Evolutionary conservation across 1,140 invertebrate species (phyloP), one percentile per base, ranked within the genome.

Genomic region (Drosophila trapezifrons): DNA sequence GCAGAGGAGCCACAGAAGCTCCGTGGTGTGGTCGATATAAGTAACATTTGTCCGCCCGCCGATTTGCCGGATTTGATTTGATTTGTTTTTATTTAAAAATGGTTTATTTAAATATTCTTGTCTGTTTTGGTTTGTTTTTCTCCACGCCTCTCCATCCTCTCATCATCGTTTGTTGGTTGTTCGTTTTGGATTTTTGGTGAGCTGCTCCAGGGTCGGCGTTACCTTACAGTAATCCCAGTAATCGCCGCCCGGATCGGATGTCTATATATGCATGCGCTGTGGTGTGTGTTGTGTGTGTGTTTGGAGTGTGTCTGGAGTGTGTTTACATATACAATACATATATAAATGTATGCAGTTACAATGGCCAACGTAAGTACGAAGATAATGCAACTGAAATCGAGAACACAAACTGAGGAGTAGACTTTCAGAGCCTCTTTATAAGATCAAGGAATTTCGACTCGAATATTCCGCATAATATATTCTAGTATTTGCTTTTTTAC

Each of bases 21-120:
- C 0, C 18, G 46, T 1, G 65, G 70, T 3, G 45, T 49, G 5
- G 84, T 86, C 25, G 72, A 83, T 32, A 87, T 86, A n/a, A 55
- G 27, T 7, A 79, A 70, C 15, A 86, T 86, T 35, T 83, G 66
- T 35, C 22, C 45, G 6, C 83, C 83, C 8, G 29, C 47, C 10
- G 83, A 86, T 67, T 46, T 86, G 49, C 83, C 83, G 46, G 83
- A 86, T 65, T 65, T 79, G 35, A 77, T 86, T 43, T 86, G 46
- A 82, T 15, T 42, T 4, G 18, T 20, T 37, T 58, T 87, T 78
- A 87, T 83, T 87, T 84, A 83, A 87, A 87, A 87, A 87, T 89
- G 57, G 65, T 87, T 87, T 87, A 87, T 89, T 87, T 80, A 87
- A 87, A 89, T 89, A 87, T 75, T 54, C 20, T 69, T 77, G 45